Evolutionary conservation across 2,888 invertebrate species (phyloP), one percentile per base, ranked within the genome.

Genomic region (Cheilosia pagana): DNA sequence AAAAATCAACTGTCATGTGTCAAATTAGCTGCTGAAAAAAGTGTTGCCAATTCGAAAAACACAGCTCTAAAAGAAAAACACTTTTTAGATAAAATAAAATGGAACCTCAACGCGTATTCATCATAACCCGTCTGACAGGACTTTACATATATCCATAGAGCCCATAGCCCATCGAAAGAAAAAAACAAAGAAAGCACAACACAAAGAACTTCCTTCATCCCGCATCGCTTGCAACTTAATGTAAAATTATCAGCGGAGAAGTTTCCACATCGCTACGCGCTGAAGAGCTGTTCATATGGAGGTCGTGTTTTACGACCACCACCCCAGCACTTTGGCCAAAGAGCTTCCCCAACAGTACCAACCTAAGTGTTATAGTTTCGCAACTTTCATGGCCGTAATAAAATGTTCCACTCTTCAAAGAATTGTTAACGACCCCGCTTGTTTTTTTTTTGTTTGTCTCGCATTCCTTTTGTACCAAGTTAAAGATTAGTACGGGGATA

Each of bases 201-300:
- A 70, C 75, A 55, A 55, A 57, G 25, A 63, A 63, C 81, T 63
- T 68, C 63, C 63, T 81, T 70, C 75, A 81, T 43, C 63, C 63
- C 75, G n/a, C n/a, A 75, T 81, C 75, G 53, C 25, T 23, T 7
- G 48, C 48, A 31, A 48, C 35, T 35, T 35, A 28, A 28, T 28
- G 8, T 28, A 35, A 10, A 35, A 12, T 35, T 35, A 12, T 35
- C 12, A 53, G 41, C 19, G 19, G 41, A 21, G 10, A 21, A 0
- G n/a, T 21, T 31, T 14, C 21, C 10, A 70, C 35, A 55, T 35
- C 62, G 28, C 39, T 57, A 53, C 39, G 14, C 53, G 14, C 53
- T 68, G 31, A 28, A 57, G 16, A 50, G 16, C 63, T 48, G 57
- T 14, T 59, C 39, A 78, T 43, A 67, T 43, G 43, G 14, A 2